These are phyloP conservation scores for Triplophysa dalaica DNA, from an alignment of 2,113 vertebrate genomes.

Conservation along the genomic window DNA sequence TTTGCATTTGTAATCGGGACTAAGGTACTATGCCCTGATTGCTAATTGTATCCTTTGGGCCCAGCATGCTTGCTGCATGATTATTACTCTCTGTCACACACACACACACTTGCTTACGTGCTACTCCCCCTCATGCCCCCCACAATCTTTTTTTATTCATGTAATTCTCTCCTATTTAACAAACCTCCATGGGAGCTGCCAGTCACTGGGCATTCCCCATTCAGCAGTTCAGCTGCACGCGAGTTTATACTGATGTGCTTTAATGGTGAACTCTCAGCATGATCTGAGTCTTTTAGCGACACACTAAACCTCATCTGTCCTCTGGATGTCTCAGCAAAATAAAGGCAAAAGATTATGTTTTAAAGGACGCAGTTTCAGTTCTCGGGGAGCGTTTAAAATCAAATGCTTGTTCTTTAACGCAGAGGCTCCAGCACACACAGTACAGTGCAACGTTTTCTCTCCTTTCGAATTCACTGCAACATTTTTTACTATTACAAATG, in stretches of 20 bases:
- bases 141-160: constrained; percentile 34
- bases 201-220: constrained; percentile 40
- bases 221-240: constrained; percentile 27
- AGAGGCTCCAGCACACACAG: not conserved
- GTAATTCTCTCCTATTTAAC: constrained; percentile 44
- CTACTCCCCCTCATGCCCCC: constrained; percentile 15
- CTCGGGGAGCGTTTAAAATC: not conserved
- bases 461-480: too few species aligned
- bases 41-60: constrained; percentile 58
- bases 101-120: not conserved
- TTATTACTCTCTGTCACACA: constrained; percentile 44
- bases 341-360: not conserved
- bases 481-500: too few species aligned
- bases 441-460: not conserved
- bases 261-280: constrained; percentile 21
- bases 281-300: constrained; percentile 17
- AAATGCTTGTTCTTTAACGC: not conserved
- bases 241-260: constrained; percentile 18
- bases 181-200: constrained; percentile 37
- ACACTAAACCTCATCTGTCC: constrained; percentile 6
- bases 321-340: constrained; percentile 14
- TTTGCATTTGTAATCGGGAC: constrained; percentile 53
- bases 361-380: not conserved
- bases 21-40: constrained; percentile 47
- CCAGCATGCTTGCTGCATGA: constrained; percentile 47